Conservation (phyloP, 1,140 invertebrate species). For the Temnothorax longispinosus region DNA sequence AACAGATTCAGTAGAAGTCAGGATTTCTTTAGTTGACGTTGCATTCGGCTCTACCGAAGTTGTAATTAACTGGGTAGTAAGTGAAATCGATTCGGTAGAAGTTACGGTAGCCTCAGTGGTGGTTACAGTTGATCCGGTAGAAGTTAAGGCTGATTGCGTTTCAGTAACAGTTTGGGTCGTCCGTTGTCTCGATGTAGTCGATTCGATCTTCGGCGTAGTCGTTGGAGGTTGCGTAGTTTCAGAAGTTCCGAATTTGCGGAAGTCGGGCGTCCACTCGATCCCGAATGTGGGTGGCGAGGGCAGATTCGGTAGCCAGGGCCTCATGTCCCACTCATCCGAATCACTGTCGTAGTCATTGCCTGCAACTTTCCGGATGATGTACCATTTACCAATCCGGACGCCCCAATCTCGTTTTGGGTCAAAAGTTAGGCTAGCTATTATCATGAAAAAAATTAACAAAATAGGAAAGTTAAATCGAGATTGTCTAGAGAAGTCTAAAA, state of each 20-base stretch:
- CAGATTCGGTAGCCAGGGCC: not conserved
- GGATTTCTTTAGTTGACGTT: not conserved
- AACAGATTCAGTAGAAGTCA: not conserved
- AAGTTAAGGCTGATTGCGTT: conserved; percentile 1
- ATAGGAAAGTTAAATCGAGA: not conserved
- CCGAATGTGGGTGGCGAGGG: conserved; percentile 1
- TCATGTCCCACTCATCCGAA: conserved; percentile 37
- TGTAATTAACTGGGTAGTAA: not conserved
- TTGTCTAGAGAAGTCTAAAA: not conserved
- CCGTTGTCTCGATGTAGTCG: not conserved
- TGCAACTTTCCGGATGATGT: conserved; percentile 73
- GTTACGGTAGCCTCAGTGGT: not conserved
- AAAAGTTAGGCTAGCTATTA: conserved; percentile 71
- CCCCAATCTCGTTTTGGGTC: conserved; percentile 78
- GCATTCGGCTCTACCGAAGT: not conserved
- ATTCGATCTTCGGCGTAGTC: not conserved
- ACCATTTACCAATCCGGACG: conserved; percentile 79
- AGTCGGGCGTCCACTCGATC: not conserved
- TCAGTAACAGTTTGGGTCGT: not conserved
- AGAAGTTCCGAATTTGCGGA: not conserved
- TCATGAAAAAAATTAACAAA: conserved; percentile 32
- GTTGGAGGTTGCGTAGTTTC: not conserved
- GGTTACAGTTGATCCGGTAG: not conserved
- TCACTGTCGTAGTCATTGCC: not conserved
- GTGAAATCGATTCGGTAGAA: not conserved